Evolutionary conservation across 2,113 vertebrate genomes (phyloP), one percentile per base, ranked within the genome.

Genomic region (Anarrhichthys ocellatus): DNA sequence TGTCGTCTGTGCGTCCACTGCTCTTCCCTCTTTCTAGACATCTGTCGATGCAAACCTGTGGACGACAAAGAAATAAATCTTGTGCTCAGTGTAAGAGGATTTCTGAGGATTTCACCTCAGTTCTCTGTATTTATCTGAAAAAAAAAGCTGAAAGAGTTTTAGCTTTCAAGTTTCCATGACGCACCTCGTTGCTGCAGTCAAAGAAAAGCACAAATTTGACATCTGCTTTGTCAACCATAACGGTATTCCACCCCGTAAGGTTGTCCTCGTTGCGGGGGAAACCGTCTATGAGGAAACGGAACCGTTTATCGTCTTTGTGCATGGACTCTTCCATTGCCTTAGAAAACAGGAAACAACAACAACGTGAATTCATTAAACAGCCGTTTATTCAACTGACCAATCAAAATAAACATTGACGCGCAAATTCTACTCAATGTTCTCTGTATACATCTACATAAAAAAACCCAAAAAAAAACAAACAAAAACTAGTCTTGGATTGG

Each of bases 241-340:
- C 96, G 3, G 69, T 94, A 59, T 92, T 96, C 98, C 98, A 99
- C 38, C 98, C 98, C 90, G 97, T 94, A 84, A 99, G 96, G 92
- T 99, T 99, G 94, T 99, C 97, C 93, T 99, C 93, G 81, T 99
- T 99, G 77, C 98, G 97, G 44, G 98, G 98, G 90, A 99, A 99
- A 54, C 98, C 98, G 78, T 99, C 98, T 83, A 99, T 99, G 81
- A 99, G 97, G 93, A 99, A 99, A 77, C 96, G 96, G 91, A 96
- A 97, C 93, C 96, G 99, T 79, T 96, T 94, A 58, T 94, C 91
- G 79, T 96, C 96, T 87, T 94, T 82, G 92, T 96, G 90, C 96
- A 99, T 99, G 59, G 97, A 97, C 89, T 97, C 93, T 79, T 95
- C 92, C 93, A 96, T 96, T 0, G 93, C 94, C 95, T 96, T 50